Evolutionary conservation across 2,797 vertebrate genomes (phyloP), one percentile per base, ranked within the genome.

Genomic region (Takifugu ocellatus): DNA sequence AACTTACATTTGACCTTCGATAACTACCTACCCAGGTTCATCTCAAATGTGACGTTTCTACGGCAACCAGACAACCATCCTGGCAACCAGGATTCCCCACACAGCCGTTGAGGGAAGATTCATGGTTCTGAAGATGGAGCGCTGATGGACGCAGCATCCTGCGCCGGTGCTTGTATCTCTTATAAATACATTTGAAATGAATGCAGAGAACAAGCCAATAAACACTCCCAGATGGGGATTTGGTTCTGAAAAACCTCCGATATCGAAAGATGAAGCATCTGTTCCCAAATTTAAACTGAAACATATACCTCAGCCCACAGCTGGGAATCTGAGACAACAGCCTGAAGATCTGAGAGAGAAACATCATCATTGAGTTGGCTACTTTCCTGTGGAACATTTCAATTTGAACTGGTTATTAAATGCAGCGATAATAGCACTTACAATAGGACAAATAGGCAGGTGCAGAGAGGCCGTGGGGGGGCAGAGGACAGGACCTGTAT

Each of bases 31-130:
- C 54, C 71, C 62, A 54, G 63, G 74, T 82, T 81, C 71, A 68
- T 84, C 81, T 79, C 68, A 48, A 75, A 73, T 77, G 76, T 77
- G 80, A 71, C 11, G 82, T 89, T 85, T 77, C 87, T 83, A 87
- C 50, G 63, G 84, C 83, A 87, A 89, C 85, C 59, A 53, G 58
- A 52, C 74, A 21, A 21, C 21, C 21, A 21, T 21, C 21, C 21
- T 21, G 29, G 59, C 56, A 78, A 83, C 21, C 74, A 77, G 76
- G 84, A 80, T 33, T 78, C 82, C 74, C 80, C 74, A 56, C 74
- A 56, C 76, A 72, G 77, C 78, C 82, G 71, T 67, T 54, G 49
- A 70, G 66, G 57, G 65, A 63, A 51, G 72, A 80, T 70, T 72
- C 58, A 49, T 69, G 69, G 75, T 49, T 8, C 52, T 26, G 27